phyloP scores from a whole-genome alignment of 2,888 invertebrate genomes.

The Oligia strigilis region DNA sequence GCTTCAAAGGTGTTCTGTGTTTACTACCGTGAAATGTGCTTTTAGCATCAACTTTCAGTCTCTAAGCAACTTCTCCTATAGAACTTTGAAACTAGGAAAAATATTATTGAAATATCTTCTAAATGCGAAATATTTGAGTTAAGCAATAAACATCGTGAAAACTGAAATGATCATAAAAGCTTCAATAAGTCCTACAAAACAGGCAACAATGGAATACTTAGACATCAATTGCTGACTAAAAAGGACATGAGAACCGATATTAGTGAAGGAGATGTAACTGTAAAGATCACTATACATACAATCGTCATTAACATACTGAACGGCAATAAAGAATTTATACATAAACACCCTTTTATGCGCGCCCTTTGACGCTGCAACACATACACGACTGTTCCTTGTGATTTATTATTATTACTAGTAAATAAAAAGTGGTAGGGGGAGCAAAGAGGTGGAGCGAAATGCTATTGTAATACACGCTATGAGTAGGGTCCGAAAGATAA shows the following conservation, averaged over 20 bases:
- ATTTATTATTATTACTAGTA: slow-evolving; percentile 90
- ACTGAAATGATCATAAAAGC: not conserved
- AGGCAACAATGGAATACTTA: slow-evolving; percentile 1
- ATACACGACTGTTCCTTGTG: slow-evolving; percentile 84
- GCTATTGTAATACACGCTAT: slow-evolving; percentile 82
- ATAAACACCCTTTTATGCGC: slow-evolving; percentile 84
- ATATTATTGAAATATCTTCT: slow-evolving; percentile 19
- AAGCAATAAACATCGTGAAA: slow-evolving; percentile 6
- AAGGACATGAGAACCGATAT: slow-evolving; percentile 43
- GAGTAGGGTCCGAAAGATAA: slow-evolving; percentile 87
- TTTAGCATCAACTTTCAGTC: slow-evolving; percentile 29
- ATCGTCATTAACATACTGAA: slow-evolving; percentile 65
- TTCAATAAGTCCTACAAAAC: not conserved
- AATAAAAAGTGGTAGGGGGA: slow-evolving; percentile 91
- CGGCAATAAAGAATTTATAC: slow-evolving; percentile 71
- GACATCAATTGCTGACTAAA: slow-evolving; percentile 23
- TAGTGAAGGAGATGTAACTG: slow-evolving; percentile 49
- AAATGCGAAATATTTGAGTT: not conserved
- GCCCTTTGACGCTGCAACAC: slow-evolving; percentile 77
- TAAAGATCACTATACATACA: slow-evolving; percentile 71
- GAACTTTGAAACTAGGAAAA: slow-evolving; percentile 21
- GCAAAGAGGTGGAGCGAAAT: slow-evolving; percentile 89
- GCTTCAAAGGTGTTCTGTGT: slow-evolving; percentile 42
- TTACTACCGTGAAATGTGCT: slow-evolving; percentile 47
- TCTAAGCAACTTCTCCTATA: slow-evolving; percentile 12